Conservation (phyloP, 2,113 vertebrate species). For the Parus major region DNA sequence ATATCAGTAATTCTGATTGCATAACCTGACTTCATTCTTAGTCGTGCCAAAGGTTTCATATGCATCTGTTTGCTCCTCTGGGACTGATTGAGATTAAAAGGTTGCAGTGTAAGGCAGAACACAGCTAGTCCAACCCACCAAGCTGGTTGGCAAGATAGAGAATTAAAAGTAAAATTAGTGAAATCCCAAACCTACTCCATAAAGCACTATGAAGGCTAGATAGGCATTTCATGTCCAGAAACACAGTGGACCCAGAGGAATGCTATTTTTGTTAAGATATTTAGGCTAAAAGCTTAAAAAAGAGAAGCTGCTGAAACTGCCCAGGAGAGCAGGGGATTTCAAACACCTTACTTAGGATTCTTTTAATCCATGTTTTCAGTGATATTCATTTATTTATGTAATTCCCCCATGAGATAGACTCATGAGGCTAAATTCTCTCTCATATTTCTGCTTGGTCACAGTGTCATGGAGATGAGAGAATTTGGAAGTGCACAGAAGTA, state of each 20-base stretch:
- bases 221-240: background rate
- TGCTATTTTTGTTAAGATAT: background rate
- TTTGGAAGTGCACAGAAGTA: background rate
- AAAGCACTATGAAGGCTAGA: background rate
- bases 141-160: background rate
- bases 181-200: background rate
- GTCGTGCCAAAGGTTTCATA: background rate
- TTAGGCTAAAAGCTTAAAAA: background rate
- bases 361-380: background rate
- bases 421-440: background rate
- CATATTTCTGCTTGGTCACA: background rate
- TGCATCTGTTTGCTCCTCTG: accelerated
- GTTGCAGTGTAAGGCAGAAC: background rate
- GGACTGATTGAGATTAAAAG: background rate
- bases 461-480: background rate
- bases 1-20: background rate
- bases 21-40: background rate
- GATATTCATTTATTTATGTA: background rate
- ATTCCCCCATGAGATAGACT: background rate
- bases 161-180: background rate
- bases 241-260: background rate
- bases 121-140: background rate
- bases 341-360: background rate
- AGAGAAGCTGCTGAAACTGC: background rate
- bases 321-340: background rate